Percentiles rank a stretch among this genome's conserved stretches.
phyloP scores from a whole-genome alignment of 2,113 vertebrate species.

The Pomatorhinus ruficollis region DNA sequence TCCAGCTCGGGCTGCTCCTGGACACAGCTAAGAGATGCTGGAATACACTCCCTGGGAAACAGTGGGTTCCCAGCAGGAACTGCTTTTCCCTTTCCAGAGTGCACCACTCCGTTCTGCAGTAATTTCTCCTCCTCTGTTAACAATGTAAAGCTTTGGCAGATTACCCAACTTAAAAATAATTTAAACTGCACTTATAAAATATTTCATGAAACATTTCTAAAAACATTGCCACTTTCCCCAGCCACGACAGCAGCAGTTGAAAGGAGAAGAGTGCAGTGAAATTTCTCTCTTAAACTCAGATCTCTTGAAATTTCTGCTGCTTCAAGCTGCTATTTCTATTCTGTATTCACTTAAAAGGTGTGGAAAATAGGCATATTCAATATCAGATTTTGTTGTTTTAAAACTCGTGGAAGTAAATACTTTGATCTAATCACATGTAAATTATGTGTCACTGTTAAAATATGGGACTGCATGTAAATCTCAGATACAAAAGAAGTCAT shows the following conservation, averaged over 20 bases:
- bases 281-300: constrained; percentile 41
- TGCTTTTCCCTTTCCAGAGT: background rate
- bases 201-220: constrained; percentile 59
- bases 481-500: constrained; percentile 67
- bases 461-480: constrained; percentile 67
- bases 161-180: constrained; percentile 58
- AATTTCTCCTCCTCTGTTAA: constrained; percentile 21
- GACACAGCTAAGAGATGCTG: background rate
- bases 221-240: constrained; percentile 45
- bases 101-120: background rate
- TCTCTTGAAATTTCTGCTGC: constrained; percentile 61
- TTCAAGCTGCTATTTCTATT: constrained; percentile 61
- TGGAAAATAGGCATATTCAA: constrained; percentile 51
- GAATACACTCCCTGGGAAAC: background rate
- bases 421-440: constrained; percentile 73
- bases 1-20: background rate
- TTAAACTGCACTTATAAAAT: constrained; percentile 63
- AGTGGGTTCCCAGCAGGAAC: background rate
- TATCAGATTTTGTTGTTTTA: constrained; percentile 66
- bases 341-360: constrained; percentile 59
- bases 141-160: constrained; percentile 51
- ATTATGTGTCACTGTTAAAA: constrained; percentile 71
- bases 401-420: constrained; percentile 62
- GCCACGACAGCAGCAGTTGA: constrained; percentile 48
- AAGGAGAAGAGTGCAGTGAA: constrained; percentile 18